These are phyloP conservation scores for Elaphurus davidianus DNA, from an alignment of 2,113 vertebrate species.

Conservation along the genomic window DNA sequence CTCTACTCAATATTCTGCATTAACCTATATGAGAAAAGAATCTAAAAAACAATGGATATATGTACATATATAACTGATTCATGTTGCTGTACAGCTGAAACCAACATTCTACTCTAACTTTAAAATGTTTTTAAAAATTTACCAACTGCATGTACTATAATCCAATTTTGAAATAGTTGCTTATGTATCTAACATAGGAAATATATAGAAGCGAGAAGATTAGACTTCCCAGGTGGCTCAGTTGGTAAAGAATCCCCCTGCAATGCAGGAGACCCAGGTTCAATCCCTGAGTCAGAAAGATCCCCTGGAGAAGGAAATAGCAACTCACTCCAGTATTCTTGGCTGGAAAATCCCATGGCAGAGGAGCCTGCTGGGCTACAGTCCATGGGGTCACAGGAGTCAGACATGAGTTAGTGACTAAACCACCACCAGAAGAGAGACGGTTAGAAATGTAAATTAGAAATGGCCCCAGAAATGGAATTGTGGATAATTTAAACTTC, in stretches of 20 bases:
- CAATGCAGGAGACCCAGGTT: background rate
- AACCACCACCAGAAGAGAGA: background rate
- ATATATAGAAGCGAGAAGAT: background rate
- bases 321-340: background rate
- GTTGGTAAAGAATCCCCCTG: background rate
- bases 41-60: background rate
- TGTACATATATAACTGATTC: background rate
- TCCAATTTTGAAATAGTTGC: background rate
- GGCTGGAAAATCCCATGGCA: background rate
- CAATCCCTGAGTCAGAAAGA: background rate
- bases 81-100: background rate
- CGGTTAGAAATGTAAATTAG: background rate
- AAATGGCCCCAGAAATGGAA: background rate
- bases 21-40: background rate
- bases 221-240: background rate
- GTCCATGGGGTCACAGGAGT: background rate
- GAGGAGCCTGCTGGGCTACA: background rate
- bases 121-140: background rate
- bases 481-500: background rate
- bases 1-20: background rate
- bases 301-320: background rate
- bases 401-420: background rate
- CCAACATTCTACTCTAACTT: background rate
- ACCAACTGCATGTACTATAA: background rate
- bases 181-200: background rate